Percentiles rank a stretch among this genome's conserved stretches.
Conservation (phyloP, 2,888 invertebrate species). For the Julus scanicus region DNA sequence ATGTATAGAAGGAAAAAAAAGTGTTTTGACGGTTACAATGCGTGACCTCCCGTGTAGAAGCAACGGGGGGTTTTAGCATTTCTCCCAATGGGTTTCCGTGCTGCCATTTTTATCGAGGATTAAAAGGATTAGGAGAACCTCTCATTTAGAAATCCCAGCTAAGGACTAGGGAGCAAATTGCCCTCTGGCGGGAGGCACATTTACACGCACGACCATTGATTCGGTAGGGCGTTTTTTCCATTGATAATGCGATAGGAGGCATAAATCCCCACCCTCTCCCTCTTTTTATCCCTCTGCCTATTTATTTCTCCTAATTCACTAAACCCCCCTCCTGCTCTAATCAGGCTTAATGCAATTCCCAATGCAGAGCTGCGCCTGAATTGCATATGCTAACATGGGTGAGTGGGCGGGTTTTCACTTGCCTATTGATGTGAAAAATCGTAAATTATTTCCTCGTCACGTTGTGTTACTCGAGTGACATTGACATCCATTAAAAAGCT, state of each 20-base stretch:
- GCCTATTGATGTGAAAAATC: conserved; percentile 11
- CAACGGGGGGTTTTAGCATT: background rate
- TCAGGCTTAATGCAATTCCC: conserved; percentile 19
- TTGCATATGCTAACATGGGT: background rate
- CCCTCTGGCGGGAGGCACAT: background rate
- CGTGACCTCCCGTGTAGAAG: conserved; percentile 2
- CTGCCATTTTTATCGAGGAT: conserved; percentile 4
- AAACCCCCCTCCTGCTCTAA: background rate
- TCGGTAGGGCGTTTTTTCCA: background rate
- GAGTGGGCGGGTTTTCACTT: background rate
- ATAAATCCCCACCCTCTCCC: background rate
- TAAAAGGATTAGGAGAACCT: background rate
- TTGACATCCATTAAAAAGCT: conserved; percentile 2
- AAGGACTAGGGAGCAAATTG: background rate
- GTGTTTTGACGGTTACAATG: background rate
- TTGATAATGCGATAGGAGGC: background rate
- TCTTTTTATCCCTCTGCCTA: background rate
- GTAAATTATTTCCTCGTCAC: background rate
- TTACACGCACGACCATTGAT: background rate
- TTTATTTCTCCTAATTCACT: background rate
- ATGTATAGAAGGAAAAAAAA: background rate
- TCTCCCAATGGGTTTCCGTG: background rate
- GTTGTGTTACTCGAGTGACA: background rate
- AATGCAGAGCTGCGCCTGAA: background rate
- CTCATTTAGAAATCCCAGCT: background rate